Evolutionary conservation across 2,888 invertebrate species (phyloP).

Genomic region (Matsumyia berberina): DNA sequence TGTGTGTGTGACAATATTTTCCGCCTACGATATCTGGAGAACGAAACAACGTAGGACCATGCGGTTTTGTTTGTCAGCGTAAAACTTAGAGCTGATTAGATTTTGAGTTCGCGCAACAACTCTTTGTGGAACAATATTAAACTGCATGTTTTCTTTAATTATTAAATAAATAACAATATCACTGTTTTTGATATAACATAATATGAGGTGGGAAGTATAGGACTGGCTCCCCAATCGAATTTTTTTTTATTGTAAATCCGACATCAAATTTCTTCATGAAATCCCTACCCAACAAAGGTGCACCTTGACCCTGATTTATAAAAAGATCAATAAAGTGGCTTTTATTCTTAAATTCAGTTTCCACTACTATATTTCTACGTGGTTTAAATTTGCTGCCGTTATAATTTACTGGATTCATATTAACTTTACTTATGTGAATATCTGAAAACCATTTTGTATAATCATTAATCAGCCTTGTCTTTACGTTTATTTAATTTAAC

Average conservation of each 20-base stretch:
- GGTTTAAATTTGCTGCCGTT: not conserved
- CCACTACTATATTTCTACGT: not conserved
- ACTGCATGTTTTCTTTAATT: no score
- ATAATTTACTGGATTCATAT: not conserved
- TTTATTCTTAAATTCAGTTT: not conserved
- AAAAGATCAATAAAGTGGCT: not conserved
- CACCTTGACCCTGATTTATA: not conserved
- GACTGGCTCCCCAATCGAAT: no score
- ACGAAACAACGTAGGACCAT: no score
- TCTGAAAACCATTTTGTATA: not conserved
- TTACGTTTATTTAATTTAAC: constrained; percentile 3
- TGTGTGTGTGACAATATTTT: no score
- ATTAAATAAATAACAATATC: no score
- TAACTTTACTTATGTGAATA: not conserved
- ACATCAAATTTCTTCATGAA: not conserved
- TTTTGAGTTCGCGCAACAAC: not conserved
- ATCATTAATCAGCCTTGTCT: not conserved
- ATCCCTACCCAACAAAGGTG: not conserved
- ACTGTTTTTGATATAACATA: no score
- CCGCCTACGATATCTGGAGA: no score
- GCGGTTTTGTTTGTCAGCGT: no score
- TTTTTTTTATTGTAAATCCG: no score
- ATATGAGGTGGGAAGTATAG: no score
- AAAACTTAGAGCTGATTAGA: no score
- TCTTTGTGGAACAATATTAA: no score